A percentile compares a stretch with the other conserved stretches of the same genome.
phyloP scores from a whole-genome alignment of 1,140 invertebrate genomes.

The Potamilus streckersoni region DNA sequence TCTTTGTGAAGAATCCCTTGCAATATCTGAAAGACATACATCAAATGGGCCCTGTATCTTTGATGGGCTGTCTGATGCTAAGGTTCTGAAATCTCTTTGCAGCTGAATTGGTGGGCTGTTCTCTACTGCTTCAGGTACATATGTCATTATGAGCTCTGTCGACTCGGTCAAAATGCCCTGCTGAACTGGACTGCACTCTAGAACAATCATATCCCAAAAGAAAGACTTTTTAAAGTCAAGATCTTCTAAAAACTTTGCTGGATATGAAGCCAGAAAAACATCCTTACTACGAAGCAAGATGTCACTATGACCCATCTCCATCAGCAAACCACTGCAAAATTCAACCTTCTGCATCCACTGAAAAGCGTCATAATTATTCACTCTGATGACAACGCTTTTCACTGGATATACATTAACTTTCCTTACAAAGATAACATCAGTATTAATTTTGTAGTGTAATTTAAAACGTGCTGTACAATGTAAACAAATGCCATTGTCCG shows the following conservation, averaged over 20 bases:
- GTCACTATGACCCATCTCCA: constrained; percentile 38
- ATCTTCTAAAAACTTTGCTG: constrained; percentile 39
- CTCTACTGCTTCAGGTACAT: constrained; percentile 33
- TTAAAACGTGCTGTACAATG: constrained; percentile 42
- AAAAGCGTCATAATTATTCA: constrained; percentile 52
- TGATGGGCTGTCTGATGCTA: no score
- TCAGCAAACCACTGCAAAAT: constrained; percentile 41
- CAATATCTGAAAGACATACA: no score
- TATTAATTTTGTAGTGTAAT: constrained; percentile 42
- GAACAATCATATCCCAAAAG: constrained; percentile 43
- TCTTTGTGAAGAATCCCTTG: background rate
- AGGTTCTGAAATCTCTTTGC: background rate
- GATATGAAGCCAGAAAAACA: constrained; percentile 46
- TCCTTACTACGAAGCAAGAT: constrained; percentile 51
- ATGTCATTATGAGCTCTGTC: constrained; percentile 50
- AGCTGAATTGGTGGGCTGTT: background rate
- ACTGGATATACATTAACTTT: constrained; percentile 44
- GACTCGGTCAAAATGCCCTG: constrained; percentile 46
- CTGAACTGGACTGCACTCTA: constrained; percentile 55
- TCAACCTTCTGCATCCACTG: constrained; percentile 40
- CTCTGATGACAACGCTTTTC: constrained; percentile 54
- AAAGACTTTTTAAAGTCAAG: constrained; percentile 35
- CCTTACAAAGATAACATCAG: constrained; percentile 33
- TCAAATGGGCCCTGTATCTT: no score
- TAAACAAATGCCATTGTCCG: constrained; percentile 3